Evolutionary conservation across 2,888 invertebrate species (phyloP), one percentile per base, ranked within the genome.

Genomic region (Parnassius glacialis): DNA sequence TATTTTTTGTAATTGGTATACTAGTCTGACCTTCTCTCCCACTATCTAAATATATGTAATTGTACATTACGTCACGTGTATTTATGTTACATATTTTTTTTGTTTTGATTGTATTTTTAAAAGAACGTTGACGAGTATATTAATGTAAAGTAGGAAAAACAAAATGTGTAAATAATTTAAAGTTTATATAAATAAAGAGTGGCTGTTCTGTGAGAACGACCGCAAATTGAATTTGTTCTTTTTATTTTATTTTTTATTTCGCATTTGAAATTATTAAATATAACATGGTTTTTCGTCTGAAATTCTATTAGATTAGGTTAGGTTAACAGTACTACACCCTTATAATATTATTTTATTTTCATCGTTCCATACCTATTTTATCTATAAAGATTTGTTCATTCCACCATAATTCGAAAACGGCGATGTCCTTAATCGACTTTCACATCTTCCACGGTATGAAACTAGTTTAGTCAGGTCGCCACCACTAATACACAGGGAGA

Each of bases 121-220:
- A 62, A 89, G 84, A 87, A 87, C 84, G 87, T 90, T 90, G 89
- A 86, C 81, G 76, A 85, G 74, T 78, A 86, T 88, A 87, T 85
- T 88, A 88, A 87, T 90, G 90, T 90, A 90, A 90, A 90, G 91
- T 91, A 91, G 91, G 82, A 74, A 72, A 82, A 84, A 81, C 82
- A 80, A 87, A 90, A 89, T 86, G 81, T 91, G 90, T 90, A 91
- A 86, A 90, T 90, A 90, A 89, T 84, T 90, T 90, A 91, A 91
- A 90, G 91, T 90, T 91, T 91, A 90, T 91, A 88, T 87, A 89
- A 87, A 91, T 91, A 91, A 91, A 90, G 80, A 83, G 83, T 80
- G 84, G 83, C 73, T 81, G 80, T 89, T 87, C 91, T 91, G 83
- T 77, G 84, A 91, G 91, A 74, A 83, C 81, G 72, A 72, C 84